A percentile compares a stretch with the other conserved stretches of the same genome.
phyloP scores from a whole-genome alignment of 1,140 invertebrate genomes.

The Scaptomyza montana region DNA sequence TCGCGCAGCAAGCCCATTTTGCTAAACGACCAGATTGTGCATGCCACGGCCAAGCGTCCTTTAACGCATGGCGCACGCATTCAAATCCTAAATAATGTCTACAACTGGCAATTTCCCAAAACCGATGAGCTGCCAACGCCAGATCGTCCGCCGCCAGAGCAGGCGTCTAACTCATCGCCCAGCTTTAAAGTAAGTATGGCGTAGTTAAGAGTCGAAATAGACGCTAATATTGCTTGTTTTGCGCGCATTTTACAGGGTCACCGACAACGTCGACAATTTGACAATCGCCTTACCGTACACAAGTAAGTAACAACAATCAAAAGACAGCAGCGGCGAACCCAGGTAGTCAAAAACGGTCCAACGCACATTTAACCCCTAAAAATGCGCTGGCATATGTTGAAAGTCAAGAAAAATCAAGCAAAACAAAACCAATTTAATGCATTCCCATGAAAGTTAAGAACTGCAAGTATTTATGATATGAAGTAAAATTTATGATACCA shows the following conservation, averaged over 20 bases:
- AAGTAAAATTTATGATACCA: no score
- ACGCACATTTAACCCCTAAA: slow-evolving; percentile 34
- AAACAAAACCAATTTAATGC: not conserved
- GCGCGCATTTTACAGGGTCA: slow-evolving; percentile 40
- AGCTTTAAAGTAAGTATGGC: slow-evolving; percentile 54
- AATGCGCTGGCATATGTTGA: slow-evolving; percentile 14
- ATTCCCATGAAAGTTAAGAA: not conserved
- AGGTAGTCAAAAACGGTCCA: slow-evolving; percentile 45
- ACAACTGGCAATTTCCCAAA: slow-evolving; percentile 67
- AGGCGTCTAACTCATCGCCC: slow-evolving; percentile 69
- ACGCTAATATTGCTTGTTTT: slow-evolving; percentile 9
- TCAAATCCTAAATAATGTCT: slow-evolving; percentile 59
- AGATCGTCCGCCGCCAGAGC: slow-evolving; percentile 53
- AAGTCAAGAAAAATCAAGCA: slow-evolving; percentile 11
- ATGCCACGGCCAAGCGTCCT: slow-evolving; percentile 56
- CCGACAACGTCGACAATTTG: slow-evolving; percentile 42
- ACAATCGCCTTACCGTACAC: slow-evolving; percentile 68
- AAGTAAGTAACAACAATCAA: slow-evolving; percentile 62
- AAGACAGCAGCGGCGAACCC: slow-evolving; percentile 6
- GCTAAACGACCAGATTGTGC: slow-evolving; percentile 59
- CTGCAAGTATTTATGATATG: not conserved
- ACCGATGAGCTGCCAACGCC: slow-evolving; percentile 50
- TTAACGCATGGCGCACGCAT: slow-evolving; percentile 60
- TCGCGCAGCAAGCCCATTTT: slow-evolving; percentile 49
- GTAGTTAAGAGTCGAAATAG: not conserved